Conservation (phyloP, 2,113 vertebrate genomes). For the Cryptomyrus ogoouensis region DNA sequence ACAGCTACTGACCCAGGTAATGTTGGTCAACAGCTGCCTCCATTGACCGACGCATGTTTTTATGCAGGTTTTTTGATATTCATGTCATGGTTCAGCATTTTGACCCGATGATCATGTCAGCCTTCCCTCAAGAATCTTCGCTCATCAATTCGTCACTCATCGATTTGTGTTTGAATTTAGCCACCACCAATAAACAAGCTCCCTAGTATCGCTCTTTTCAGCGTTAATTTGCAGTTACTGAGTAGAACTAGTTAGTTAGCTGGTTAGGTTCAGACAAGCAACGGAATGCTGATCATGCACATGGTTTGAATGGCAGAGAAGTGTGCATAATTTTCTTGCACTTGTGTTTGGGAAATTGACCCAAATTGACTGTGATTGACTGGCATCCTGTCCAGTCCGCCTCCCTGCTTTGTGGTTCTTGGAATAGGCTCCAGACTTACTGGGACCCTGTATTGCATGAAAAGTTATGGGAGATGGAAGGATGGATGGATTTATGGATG, state of each 20-base stretch:
- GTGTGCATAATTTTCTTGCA: not conserved
- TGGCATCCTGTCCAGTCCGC: not conserved
- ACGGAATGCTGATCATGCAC: not conserved
- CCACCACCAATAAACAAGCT: not conserved
- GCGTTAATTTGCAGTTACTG: not conserved
- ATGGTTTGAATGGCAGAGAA: not conserved
- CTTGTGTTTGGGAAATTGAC: not conserved
- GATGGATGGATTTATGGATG: not conserved
- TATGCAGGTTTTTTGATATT: not conserved
- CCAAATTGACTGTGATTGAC: not conserved
- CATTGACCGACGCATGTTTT: not conserved
- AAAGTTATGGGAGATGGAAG: not conserved
- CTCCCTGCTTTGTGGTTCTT: not conserved
- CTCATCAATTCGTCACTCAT: not conserved
- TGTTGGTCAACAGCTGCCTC: slow-evolving; percentile 1
- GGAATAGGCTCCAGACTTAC: not conserved
- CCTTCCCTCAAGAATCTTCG: not conserved
- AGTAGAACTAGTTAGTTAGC: not conserved
- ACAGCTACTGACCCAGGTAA: slow-evolving; percentile 1
- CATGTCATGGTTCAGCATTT: not conserved
- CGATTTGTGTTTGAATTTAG: not conserved
- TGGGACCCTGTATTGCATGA: not conserved
- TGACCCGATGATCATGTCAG: not conserved
- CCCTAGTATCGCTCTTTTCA: not conserved
- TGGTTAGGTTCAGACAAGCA: not conserved